Evolutionary conservation across 1,140 invertebrate species (phyloP), one percentile per base, ranked within the genome.

Genomic region (Macrostomum lignano): DNA sequence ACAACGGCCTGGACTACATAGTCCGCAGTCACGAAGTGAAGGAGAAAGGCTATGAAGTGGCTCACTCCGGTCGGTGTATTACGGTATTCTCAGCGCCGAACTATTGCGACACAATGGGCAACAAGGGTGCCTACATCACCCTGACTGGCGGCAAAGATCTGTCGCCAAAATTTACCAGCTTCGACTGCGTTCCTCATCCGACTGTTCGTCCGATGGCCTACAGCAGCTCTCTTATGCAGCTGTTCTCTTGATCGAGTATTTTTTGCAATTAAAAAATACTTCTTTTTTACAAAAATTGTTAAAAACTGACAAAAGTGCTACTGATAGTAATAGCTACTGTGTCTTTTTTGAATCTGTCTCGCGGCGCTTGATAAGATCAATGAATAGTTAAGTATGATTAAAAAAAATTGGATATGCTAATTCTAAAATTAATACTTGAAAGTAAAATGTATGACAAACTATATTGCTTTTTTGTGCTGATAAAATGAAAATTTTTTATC

Each of bases 71-170:
- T 17, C 53, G 57, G 38, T 58, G 55, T 41, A 51, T 60, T 36
- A 58, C 57, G 21, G 54, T 60, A 20, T 60, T 59, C 39, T 93
- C 82, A 14, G 88, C 88, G 39, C 88, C 88, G 37, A 96, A 96
- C 62, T 96, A 94, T 65, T 96, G 86, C 70, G 88, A 96, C 71
- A 76, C 76, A 29, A 88, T 94, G 74, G 81, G 78, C 46, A 96
- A 96, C 60, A 72, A 74, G 60, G 88, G 86, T 51, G 84, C 88
- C 45, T 93, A 82, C 59, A 91, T 96, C 46, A 86, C 69, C 38
- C 66, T 94, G 46, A 78, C 69, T 35, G 88, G 84, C 34, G 44
- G 43, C 35, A 30, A 32, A 22, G 74, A 77, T 52, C 48, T 91
- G 59, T 70, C 66, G 48, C 88, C 86, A 22, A 69, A 78, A 41